Base-by-base conservation (phyloP, 2,888 invertebrate species). In the Epinotia bilunana region DNA sequence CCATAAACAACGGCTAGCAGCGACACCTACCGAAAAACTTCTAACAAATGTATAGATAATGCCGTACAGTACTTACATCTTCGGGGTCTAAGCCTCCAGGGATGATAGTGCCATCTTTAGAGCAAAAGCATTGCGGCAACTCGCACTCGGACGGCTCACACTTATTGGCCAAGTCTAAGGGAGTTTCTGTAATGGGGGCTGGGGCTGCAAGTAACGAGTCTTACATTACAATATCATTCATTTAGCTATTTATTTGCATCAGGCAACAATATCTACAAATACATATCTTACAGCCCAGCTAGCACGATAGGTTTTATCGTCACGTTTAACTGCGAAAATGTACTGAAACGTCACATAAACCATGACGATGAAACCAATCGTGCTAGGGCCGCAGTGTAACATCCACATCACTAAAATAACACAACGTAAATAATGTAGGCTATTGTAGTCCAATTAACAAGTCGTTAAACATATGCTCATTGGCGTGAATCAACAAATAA, bases 81-180 rank as follows among this genome's bases (percentile, higher is more conserved):
- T 97, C 96, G 18, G 97, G 96, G 74, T 97, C 96, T 49, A 98
- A 90, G 70, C 96, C 97, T 49, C 97, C 98, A 11, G 98, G 98
- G 81, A 98, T 97, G 77, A 95, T 87, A 5, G 98, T 98, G 55
- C 98, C 98, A 90, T 98, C 98, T 86, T 97, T 97, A 55, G 98
- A 98, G 88, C 98, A 99, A 92, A 96, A 98, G 88, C 98, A 99
- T 84, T 98, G 98, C 0, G 98, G 98, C 82, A 99, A 94, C 79
- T 94, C 92, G 86, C 98, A 99, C 77, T 96, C 95, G 0, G 95
- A 91, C 0, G 95, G 91, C 82, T 98, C 96, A 87, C 98, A 99
- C 89, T 96, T 96, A 75, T 95, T 95, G 1, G 98, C 98, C 83
- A 97, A 92, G 88, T 98, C 98, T 70, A 95, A 91, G 2, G 98